These are phyloP conservation scores for Rhysida immarginata DNA, from an alignment of 1,140 invertebrate species.

Conservation along the genomic window DNA sequence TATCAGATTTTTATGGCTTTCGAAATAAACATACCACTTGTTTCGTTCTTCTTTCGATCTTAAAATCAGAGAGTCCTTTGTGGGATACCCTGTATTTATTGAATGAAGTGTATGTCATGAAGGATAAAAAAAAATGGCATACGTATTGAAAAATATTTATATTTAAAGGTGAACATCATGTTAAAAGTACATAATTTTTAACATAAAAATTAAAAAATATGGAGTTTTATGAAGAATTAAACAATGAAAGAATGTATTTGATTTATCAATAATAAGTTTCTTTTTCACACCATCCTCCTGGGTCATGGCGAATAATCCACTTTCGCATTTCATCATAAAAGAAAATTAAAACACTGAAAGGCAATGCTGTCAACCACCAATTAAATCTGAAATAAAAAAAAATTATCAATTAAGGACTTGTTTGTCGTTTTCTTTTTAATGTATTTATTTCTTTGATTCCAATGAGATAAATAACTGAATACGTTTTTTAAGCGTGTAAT, in stretches of 20 bases:
- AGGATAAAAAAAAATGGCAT: no score
- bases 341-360: constrained; percentile 92
- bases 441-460: background rate
- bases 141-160: no score
- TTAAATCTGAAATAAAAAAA: constrained; percentile 54
- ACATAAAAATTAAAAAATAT: no score
- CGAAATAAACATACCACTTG: no score
- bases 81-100: no score
- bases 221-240: background rate
- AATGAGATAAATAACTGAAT: background rate
- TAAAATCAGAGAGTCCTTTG: no score
- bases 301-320: constrained; percentile 88
- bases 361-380: constrained; percentile 95
- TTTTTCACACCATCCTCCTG: constrained; percentile 92
- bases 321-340: constrained; percentile 93
- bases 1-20: no score
- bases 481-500: background rate
- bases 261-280: constrained; percentile 99
- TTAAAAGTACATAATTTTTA: no score
- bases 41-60: no score
- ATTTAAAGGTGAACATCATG: no score
- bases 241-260: background rate
- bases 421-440: background rate
- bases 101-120: no score
- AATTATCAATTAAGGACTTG: background rate